These are phyloP conservation scores for Tauraco hartlaubi DNA, from an alignment of 2,797 vertebrate species.

Conservation along the genomic window DNA sequence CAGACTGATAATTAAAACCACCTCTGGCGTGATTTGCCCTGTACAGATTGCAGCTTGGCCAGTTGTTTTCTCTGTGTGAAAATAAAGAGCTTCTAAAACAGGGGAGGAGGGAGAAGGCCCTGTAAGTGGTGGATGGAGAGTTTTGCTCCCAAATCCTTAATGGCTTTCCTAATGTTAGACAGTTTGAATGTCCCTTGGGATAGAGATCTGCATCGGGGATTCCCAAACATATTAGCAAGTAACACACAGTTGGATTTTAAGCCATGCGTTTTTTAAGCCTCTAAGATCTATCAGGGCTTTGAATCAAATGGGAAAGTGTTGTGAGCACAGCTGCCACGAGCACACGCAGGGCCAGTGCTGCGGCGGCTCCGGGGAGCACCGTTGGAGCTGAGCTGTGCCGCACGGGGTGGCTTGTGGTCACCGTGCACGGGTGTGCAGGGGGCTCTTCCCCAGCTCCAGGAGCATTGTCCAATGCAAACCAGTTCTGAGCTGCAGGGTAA, in stretches of 20 bases:
- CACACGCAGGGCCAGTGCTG: neutral
- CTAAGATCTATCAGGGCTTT: neutral
- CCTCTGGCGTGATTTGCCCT: neutral
- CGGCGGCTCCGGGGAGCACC: neutral
- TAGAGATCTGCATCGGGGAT: neutral
- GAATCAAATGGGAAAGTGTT: neutral
- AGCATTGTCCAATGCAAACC: neutral
- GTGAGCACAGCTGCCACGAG: neutral
- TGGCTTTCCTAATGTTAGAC: neutral
- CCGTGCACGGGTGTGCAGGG: rapidly evolving
- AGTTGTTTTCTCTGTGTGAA: neutral
- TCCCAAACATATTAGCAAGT: neutral
- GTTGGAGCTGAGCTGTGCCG: rapidly evolving
- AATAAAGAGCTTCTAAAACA: neutral
- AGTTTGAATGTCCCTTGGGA: neutral
- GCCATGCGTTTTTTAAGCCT: neutral
- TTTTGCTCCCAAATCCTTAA: neutral
- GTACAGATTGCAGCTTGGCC: neutral
- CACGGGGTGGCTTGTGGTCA: rapidly evolving
- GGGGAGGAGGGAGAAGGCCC: neutral
- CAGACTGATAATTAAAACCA: neutral
- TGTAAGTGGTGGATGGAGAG: neutral
- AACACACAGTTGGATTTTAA: neutral
- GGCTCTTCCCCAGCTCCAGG: neutral
- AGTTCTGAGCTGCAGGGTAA: neutral